These are phyloP conservation scores for Nemapogon koenigi DNA, from an alignment of 2,888 invertebrate genomes.

Conservation along the genomic window DNA sequence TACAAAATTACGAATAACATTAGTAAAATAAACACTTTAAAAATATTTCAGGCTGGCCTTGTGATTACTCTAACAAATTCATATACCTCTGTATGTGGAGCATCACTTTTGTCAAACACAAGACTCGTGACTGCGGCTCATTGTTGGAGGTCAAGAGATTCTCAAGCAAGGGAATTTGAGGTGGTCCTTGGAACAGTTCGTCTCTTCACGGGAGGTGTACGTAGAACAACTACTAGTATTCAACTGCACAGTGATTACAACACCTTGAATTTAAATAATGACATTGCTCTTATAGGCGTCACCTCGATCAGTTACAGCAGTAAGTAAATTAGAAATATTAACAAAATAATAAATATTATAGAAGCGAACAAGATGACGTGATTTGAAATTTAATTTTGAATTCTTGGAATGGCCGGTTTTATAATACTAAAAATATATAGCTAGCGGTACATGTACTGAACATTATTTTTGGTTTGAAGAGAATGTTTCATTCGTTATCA, in stretches of 20 bases:
- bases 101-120: conserved; percentile 21
- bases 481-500: too few species aligned
- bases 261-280: conserved; percentile 15
- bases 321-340: too few species aligned
- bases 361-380: too few species aligned
- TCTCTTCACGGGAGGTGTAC: conserved; percentile 12
- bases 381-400: too few species aligned
- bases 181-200: conserved; percentile 11
- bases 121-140: conserved; percentile 12
- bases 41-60: conserved; percentile 22
- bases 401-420: too few species aligned
- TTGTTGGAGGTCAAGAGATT: conserved; percentile 11
- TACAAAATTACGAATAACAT: too few species aligned
- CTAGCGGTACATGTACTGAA: too few species aligned
- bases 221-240: conserved; percentile 8
- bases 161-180: conserved; percentile 7
- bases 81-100: conserved; percentile 24
- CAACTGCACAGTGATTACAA: conserved; percentile 9
- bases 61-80: conserved; percentile 21
- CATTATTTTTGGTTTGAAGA: too few species aligned
- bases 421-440: too few species aligned
- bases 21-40: background rate
- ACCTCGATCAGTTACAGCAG: conserved; percentile 14
- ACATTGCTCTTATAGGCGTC: conserved; percentile 25
- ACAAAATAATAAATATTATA: too few species aligned